A percentile compares a stretch with the other conserved stretches of the same genome.
Conservation (phyloP, 2,888 invertebrate species). For the Amphipyra tragopoginis region DNA sequence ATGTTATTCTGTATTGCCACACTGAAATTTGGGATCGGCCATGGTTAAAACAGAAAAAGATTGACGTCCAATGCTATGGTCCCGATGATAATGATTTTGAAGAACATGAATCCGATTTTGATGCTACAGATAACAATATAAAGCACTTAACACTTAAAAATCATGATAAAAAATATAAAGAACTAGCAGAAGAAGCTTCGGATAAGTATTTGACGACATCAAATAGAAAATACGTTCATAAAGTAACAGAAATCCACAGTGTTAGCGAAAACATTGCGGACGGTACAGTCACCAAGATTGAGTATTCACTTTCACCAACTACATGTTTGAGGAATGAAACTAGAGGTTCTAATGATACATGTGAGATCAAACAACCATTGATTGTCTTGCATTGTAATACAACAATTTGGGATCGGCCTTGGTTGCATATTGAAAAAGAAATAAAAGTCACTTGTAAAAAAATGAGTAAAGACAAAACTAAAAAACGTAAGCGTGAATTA, state of each 20-base stretch:
- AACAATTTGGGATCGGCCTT: conserved; percentile 20
- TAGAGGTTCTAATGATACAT: conserved; percentile 44
- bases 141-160: background rate
- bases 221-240: conserved; percentile 70
- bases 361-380: conserved; percentile 57
- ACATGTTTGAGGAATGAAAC: conserved; percentile 56
- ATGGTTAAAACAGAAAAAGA: conserved; percentile 44
- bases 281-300: conserved; percentile 81
- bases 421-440: conserved; percentile 31
- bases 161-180: conserved; percentile 13
- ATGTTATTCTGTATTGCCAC: conserved; percentile 35
- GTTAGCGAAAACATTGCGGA: conserved; percentile 87
- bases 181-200: conserved; percentile 42
- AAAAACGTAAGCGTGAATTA: conserved; percentile 34
- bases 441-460: conserved; percentile 48
- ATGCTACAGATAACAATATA: background rate
- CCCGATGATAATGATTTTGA: conserved; percentile 11
- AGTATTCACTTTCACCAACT: conserved; percentile 64
- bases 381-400: conserved; percentile 57
- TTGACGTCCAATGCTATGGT: conserved; percentile 70
- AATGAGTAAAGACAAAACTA: background rate
- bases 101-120: conserved; percentile 15
- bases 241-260: conserved; percentile 71
- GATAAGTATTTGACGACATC: conserved; percentile 49
- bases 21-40: conserved; percentile 44